These are phyloP conservation scores for Drosophila emarginata DNA, from an alignment of 2,888 invertebrate genomes.

Conservation along the genomic window DNA sequence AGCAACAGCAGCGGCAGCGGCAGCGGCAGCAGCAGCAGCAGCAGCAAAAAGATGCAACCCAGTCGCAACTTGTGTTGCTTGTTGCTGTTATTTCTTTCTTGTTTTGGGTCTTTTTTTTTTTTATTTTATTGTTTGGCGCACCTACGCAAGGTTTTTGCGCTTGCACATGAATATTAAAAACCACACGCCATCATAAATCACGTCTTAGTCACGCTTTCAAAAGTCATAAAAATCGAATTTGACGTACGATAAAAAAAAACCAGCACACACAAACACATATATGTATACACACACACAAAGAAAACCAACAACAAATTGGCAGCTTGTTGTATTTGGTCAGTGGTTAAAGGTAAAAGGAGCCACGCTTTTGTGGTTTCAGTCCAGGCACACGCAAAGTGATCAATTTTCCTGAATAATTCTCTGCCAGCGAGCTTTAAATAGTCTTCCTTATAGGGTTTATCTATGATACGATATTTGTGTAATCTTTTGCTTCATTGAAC, in stretches of 20 bases:
- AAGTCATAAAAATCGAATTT: slow-evolving; percentile 82
- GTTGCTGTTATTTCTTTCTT: slow-evolving; percentile 1
- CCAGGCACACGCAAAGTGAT: slow-evolving; percentile 32
- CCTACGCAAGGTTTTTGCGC: slow-evolving; percentile 65
- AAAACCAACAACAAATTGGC: slow-evolving; percentile 38
- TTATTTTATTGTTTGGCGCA: slow-evolving; percentile 77
- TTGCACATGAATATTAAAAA: slow-evolving; percentile 81
- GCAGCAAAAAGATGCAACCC: slow-evolving; percentile 56
- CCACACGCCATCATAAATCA: slow-evolving; percentile 83
- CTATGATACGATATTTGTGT: no score
- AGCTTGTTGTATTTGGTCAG: slow-evolving; percentile 17
- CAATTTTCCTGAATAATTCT: background rate
- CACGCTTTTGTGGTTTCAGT: slow-evolving; percentile 27
- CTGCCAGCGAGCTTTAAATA: background rate
- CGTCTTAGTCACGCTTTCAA: slow-evolving; percentile 82
- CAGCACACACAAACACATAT: slow-evolving; percentile 21
- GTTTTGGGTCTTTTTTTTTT: slow-evolving; percentile 15
- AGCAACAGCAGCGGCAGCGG: background rate
- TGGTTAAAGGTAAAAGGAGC: slow-evolving; percentile 11
- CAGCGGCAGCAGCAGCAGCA: slow-evolving; percentile 1
- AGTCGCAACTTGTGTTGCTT: slow-evolving; percentile 31
- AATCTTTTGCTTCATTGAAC: no score
- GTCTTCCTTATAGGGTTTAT: background rate
- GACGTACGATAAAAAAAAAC: slow-evolving; percentile 60
- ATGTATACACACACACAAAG: slow-evolving; percentile 30